Evolutionary conservation across 2,888 invertebrate species (phyloP), one percentile per base, ranked within the genome.

Genomic region (Stratiomys singularior): DNA sequence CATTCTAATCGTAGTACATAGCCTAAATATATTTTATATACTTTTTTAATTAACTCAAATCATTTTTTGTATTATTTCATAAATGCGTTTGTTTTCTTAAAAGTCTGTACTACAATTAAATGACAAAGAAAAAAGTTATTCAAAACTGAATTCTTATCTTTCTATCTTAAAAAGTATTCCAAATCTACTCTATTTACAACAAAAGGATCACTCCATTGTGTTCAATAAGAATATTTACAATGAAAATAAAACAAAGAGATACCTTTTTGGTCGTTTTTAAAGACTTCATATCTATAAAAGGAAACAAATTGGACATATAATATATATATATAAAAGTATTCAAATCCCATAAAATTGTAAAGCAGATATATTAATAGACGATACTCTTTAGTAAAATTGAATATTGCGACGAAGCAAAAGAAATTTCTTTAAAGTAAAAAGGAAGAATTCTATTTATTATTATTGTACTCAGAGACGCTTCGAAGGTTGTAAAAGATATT

Each of bases 391-490:
- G 23, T 60, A 18, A 58, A 69, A 9, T n/a, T 25, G 52, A 46
- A 60, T 74, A 4, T 23, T 44, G 18, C n/a, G n/a, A n/a, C n/a
- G n/a, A n/a, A n/a, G 37, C 46, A 69, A 37, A 9, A 37, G 9
- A 37, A 37, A 37, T 47, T 23, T 25, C 67, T 18, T 67, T 44
- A 1, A 44, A 67, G 44, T 37, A 56, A 56, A n/a, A 1, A 23
- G 18, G 23, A 58, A 37, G 9, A 60, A 74, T 74, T 58, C 30
- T 60, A 58, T 74, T 69, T 69, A 69, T 69, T 69, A 69, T 27
- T 69, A 69, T 69, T 69, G 47, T 74, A 74, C 74, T 74, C 74
- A 74, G 37, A 74, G 52, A 74, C 58, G 74, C 74, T 74, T 74
- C 58, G 37, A 37, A 72, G 74, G 60, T 74, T 74, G 44, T 74